phyloP scores from a whole-genome alignment of 2,888 invertebrate species.

The Frankliniella intonsa region DNA sequence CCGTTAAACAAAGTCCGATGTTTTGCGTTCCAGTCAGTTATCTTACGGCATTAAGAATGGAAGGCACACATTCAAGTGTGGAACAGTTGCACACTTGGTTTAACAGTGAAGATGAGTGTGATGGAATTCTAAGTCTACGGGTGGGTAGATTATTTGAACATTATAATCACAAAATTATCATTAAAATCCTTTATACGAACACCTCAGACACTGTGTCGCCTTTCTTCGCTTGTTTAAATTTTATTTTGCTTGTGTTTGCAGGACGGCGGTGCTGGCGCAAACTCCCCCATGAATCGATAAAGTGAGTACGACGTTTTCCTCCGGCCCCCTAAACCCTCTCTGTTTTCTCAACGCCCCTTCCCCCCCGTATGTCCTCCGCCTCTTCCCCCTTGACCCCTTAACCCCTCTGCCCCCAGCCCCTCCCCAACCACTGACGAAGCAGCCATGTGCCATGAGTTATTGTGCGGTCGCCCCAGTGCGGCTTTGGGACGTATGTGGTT shows the following conservation, averaged over 20 bases:
- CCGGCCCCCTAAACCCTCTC: not conserved
- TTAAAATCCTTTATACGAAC: no score
- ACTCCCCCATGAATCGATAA: constrained; percentile 7
- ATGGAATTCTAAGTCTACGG: no score
- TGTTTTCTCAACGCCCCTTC: not conserved
- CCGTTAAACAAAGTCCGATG: no score
- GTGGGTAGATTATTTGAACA: no score
- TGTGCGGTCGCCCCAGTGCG: constrained; percentile 2
- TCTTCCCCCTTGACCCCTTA: not conserved
- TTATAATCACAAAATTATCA: no score
- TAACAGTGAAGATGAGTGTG: no score
- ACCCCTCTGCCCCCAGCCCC: not conserved
- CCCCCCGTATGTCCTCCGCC: not conserved
- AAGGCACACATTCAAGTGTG: no score
- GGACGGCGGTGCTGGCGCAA: not conserved
- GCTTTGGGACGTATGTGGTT: not conserved
- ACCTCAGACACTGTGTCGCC: no score
- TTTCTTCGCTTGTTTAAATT: not conserved
- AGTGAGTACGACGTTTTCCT: not conserved
- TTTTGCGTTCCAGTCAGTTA: no score
- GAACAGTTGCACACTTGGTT: no score
- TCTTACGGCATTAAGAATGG: no score
- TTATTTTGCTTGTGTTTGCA: not conserved
- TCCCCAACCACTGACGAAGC: not conserved
- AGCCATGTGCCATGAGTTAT: constrained; percentile 11